phyloP scores from a whole-genome alignment of 1,140 invertebrate genomes.

The Magallana gigas region DNA sequence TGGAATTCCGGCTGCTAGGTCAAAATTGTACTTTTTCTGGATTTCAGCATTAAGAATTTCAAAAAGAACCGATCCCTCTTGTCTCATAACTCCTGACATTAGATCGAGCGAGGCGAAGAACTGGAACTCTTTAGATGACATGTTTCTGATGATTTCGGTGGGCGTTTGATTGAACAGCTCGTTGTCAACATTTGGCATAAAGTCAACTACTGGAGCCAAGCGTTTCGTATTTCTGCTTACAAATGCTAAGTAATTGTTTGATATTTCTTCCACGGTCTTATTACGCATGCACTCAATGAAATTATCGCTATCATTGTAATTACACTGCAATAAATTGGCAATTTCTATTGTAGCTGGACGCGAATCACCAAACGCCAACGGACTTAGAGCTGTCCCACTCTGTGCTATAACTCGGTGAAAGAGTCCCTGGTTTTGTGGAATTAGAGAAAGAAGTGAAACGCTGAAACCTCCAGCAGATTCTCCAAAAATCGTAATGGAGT shows the following conservation, averaged over 20 bases:
- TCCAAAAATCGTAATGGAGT: slow-evolving; percentile 93
- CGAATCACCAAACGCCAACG: not conserved
- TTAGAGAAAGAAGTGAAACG: slow-evolving; percentile 68
- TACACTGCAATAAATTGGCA: not conserved
- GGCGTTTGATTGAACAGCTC: not conserved
- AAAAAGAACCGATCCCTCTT: not conserved
- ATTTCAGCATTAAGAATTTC: not conserved
- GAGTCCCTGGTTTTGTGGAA: slow-evolving; percentile 53
- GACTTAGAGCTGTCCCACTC: slow-evolving; percentile 56
- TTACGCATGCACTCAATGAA: slow-evolving; percentile 8
- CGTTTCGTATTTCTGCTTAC: not conserved
- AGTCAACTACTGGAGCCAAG: not conserved
- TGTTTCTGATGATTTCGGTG: not conserved
- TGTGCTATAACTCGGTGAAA: slow-evolving; percentile 75
- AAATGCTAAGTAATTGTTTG: not conserved
- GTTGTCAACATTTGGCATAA: slow-evolving; percentile 5
- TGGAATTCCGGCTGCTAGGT: not conserved
- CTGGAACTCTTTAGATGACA: not conserved
- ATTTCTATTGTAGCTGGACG: not conserved
- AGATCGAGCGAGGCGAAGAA: slow-evolving; percentile 7
- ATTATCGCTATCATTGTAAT: not conserved
- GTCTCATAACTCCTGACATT: not conserved
- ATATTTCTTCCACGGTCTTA: not conserved
- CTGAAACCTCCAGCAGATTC: slow-evolving; percentile 90
- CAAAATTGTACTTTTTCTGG: not conserved